phyloP scores from a whole-genome alignment of 2,113 vertebrate species.

The Rhinoptilus africanus region DNA sequence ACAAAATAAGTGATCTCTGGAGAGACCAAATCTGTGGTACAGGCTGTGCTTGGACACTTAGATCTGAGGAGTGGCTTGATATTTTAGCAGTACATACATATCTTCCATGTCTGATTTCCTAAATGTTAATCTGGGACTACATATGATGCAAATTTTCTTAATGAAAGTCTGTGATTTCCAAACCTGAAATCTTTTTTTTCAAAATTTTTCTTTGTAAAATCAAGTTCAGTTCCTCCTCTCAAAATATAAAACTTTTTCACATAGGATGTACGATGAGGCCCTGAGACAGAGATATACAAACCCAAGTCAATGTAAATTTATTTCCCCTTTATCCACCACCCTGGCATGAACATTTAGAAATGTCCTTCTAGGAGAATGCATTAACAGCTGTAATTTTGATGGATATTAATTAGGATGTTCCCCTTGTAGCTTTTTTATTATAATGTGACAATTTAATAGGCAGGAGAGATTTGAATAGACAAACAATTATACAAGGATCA shows the following conservation, averaged over 20 bases:
- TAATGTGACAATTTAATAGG: conserved; percentile 7
- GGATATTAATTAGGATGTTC: neutral
- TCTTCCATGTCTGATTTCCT: neutral
- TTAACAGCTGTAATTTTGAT: neutral
- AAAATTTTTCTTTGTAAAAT: neutral
- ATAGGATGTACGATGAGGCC: fast-evolving
- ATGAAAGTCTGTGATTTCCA: neutral
- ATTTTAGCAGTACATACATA: neutral
- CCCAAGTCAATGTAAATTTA: neutral
- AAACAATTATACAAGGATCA: neutral
- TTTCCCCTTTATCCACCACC: neutral
- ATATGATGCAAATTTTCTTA: neutral
- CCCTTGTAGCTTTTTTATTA: neutral
- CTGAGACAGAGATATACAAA: neutral
- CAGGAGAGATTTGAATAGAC: neutral
- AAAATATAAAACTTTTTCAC: neutral
- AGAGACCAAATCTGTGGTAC: neutral
- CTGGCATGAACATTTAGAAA: neutral
- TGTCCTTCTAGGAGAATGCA: neutral
- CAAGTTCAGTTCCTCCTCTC: neutral
- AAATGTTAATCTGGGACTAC: neutral
- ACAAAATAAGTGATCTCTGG: neutral
- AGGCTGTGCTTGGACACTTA: neutral
- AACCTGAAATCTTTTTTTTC: neutral
- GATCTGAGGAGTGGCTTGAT: fast-evolving